Conservation (phyloP, 2,888 invertebrate species). For the Clusia tigrina region DNA sequence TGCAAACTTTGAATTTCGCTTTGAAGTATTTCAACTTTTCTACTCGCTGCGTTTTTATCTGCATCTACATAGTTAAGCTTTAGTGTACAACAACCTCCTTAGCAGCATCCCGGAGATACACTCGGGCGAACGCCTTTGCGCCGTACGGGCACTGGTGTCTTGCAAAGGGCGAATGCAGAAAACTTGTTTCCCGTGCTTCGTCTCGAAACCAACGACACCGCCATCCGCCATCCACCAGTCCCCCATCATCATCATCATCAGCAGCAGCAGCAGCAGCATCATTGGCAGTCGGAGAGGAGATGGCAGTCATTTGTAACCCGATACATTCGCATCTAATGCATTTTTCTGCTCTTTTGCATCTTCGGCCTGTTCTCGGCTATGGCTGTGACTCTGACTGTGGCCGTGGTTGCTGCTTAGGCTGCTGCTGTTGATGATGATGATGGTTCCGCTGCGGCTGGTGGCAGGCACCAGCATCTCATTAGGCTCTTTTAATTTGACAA, state of each 20-base stretch:
- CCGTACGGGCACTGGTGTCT: background rate
- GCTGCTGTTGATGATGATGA: no score
- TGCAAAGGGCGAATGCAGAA: conserved; percentile 12
- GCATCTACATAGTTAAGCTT: conserved; percentile 21
- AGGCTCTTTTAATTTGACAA: conserved; percentile 62
- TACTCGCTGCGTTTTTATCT: conserved; percentile 24
- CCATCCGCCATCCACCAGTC: conserved; percentile 12
- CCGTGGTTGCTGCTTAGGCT: conserved; percentile 32
- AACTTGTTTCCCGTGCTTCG: conserved; percentile 45
- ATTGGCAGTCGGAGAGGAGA: no score
- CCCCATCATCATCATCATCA: conserved; percentile 31
- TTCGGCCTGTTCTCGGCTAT: background rate
- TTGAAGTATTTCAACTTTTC: background rate
- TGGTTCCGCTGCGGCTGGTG: conserved; percentile 17
- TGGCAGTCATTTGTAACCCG: conserved; percentile 56
- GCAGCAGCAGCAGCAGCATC: conserved; percentile 23
- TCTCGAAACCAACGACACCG: conserved; percentile 10
- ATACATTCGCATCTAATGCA: conserved; percentile 53
- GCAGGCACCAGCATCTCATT: conserved; percentile 53
- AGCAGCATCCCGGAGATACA: background rate
- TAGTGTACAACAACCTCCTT: conserved; percentile 40
- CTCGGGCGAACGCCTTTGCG: background rate
- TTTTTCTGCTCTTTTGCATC: conserved; percentile 52
- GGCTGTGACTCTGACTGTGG: conserved; percentile 25
- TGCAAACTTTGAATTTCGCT: conserved; percentile 27